phyloP scores from a whole-genome alignment of 30 jellyfish, hydroid and myxozoan genomes.

The Turritopsis dohrnii region DNA sequence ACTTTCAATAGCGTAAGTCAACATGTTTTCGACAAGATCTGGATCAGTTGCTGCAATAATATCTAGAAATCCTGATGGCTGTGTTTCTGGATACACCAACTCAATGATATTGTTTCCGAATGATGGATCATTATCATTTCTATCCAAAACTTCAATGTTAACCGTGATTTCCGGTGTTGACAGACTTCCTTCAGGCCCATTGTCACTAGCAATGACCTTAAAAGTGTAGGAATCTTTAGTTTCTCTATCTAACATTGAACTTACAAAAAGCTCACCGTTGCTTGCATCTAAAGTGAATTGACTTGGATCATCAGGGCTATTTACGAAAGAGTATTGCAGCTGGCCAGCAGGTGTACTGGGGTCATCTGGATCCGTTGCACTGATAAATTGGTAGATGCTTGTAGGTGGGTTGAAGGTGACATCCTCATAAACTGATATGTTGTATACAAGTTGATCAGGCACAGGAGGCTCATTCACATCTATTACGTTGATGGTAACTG shows the following conservation, averaged over 20 bases:
- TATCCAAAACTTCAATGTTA: constrained; percentile 40
- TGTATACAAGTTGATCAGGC: constrained; percentile 22
- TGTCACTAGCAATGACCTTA: constrained; percentile 58
- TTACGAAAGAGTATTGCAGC: constrained; percentile 1
- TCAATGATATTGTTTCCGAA: constrained; percentile 14
- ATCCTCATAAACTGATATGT: constrained; percentile 9
- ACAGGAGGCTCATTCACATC: constrained; percentile 88
- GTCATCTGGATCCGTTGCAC: constrained; percentile 35
- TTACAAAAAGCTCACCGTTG: constrained; percentile 12
- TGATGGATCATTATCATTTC: constrained; percentile 69
- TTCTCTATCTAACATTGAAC: constrained; percentile 72
- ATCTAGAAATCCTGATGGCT: neutral
- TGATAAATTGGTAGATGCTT: constrained; percentile 17
- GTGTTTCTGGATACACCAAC: constrained; percentile 6
- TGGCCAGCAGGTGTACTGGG: constrained; percentile 25
- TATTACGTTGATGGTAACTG: constrained; percentile 45
- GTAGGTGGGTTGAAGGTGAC: constrained; percentile 7
- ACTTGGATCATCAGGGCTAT: neutral
- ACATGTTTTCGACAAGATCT: constrained; percentile 36
- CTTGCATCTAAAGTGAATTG: constrained; percentile 12
- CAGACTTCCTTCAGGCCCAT: constrained; percentile 60
- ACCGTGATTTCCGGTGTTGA: constrained; percentile 46
- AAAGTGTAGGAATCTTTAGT: constrained; percentile 49
- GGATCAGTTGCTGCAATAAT: constrained; percentile 34
- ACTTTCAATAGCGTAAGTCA: constrained; percentile 2